Conservation (phyloP, 53 echinoderm and acorn worm genomes). For the Holothuria scabra region DNA sequence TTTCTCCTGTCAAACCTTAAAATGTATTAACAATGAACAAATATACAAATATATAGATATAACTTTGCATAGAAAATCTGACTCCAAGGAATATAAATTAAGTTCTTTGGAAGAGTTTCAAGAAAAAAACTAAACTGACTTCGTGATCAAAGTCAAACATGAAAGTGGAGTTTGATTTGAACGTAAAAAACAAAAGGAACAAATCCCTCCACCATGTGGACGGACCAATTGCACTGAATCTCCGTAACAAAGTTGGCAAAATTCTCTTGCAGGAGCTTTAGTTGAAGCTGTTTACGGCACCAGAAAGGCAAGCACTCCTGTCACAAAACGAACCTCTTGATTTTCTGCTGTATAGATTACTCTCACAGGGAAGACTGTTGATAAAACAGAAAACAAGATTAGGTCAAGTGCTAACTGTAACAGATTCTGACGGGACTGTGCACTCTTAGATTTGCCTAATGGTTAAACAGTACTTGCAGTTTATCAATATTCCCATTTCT, state of each 20-base stretch:
- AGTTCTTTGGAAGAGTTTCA: slow-evolving; percentile 56
- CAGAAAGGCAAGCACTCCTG: slow-evolving; percentile 38
- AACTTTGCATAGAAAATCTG: slow-evolving; percentile 47
- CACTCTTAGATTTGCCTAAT: too few relatives aligned
- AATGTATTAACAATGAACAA: slow-evolving; percentile 16
- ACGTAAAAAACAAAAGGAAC: slow-evolving; percentile 29
- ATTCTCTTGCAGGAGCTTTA: slow-evolving; percentile 34
- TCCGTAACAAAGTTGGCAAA: slow-evolving; percentile 53
- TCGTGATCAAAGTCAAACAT: slow-evolving; percentile 11
- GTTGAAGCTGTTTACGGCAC: slow-evolving; percentile 49
- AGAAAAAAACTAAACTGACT: slow-evolving; percentile 21
- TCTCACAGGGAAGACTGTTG: too few relatives aligned
- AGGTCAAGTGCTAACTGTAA: too few relatives aligned
- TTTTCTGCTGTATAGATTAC: too few relatives aligned
- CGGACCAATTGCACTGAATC: slow-evolving; percentile 54
- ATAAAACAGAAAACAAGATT: too few relatives aligned
- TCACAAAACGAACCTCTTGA: neutral
- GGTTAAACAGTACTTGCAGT: too few relatives aligned
- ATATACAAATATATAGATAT: slow-evolving; percentile 53
- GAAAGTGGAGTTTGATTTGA: slow-evolving; percentile 56
- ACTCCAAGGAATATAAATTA: slow-evolving; percentile 58
- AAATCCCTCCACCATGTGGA: slow-evolving; percentile 52
- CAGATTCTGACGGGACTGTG: too few relatives aligned
- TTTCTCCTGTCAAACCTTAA: neutral
- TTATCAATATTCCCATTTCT: too few relatives aligned